Evolutionary conservation across 2,888 invertebrate species (phyloP), one percentile per base, ranked within the genome.

Genomic region (Cataglyphis rosenhaueri): DNA sequence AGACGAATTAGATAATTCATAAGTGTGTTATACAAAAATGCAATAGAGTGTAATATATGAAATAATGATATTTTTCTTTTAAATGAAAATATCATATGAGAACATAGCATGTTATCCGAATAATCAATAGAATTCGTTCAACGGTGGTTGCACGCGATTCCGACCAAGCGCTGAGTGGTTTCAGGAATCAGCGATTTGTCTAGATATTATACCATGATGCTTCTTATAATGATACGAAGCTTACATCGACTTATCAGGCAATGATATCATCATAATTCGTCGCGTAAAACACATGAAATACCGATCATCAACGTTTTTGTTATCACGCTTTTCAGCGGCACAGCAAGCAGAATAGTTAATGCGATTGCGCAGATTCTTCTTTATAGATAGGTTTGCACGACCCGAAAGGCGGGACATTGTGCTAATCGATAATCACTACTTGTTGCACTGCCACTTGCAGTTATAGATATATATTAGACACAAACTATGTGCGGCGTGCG

Each of bases 121-220:
- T 0, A 1, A 81, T 5, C n/a, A 66, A 68, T 2, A 84, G 21
- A 0, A 55, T 9, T 62, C 15, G 70, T 8, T 88, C 81, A 10
- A 35, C 4, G 2, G 78, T 79, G 0, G 59, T 68, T 0, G 64
- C 18, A 9, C 61, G 15, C 3, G 71, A 73, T 41, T 52, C 55
- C 15, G 86, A 85, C 87, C 89, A 90, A 10, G 81, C 64, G 0
- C 90, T 87, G 48, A 90, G 62, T 2, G 83, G 41, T n/a, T 82
- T n/a, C 44, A 89, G 62, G 8, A 85, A 55, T 74, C 84, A 86
- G 48, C 88, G 85, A 79, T 85, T 86, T 8, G 88, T 52, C 25
- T 79, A 57, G 1, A 89, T 68, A 9, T 81, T 86, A 25, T 78
- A 59, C 65, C 18, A 4, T 35, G 9, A 18, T 71, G 10, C 38